Percentiles rank a stretch among this genome's conserved stretches.
Evolutionary conservation across 2,113 vertebrate genomes (phyloP).

Genomic region (Charina bottae): DNA sequence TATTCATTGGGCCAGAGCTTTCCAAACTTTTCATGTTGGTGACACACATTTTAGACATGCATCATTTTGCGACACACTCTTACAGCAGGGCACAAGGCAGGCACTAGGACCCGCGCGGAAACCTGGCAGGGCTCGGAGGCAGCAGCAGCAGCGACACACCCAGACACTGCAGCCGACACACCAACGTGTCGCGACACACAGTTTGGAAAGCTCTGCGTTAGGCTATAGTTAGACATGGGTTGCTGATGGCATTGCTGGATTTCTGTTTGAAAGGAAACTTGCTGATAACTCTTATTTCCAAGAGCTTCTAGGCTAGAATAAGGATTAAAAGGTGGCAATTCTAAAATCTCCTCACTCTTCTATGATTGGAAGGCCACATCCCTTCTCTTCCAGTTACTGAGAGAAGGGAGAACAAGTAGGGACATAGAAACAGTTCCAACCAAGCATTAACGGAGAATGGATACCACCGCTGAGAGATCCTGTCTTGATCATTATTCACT

Average conservation of each 20-base stretch:
- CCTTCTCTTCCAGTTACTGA: not conserved
- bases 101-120: too few species aligned
- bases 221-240: not conserved
- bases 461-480: not conserved
- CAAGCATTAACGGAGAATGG: not conserved
- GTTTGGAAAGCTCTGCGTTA: too few species aligned
- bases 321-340: not conserved
- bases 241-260: not conserved
- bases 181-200: too few species aligned
- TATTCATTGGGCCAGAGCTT: too few species aligned
- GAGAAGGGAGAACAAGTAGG: not conserved
- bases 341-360: not conserved
- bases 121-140: too few species aligned
- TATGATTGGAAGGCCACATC: not conserved
- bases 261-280: not conserved
- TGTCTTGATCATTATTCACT: not conserved
- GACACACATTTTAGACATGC: too few species aligned
- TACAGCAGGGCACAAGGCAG: too few species aligned
- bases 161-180: too few species aligned
- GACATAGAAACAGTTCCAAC: not conserved
- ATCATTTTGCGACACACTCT: too few species aligned
- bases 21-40: too few species aligned
- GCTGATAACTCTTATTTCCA: not conserved
- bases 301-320: not conserved
- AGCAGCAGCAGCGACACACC: too few species aligned